These are phyloP conservation scores for Hyles euphorbiae DNA, from an alignment of 1,140 invertebrate species.

Conservation along the genomic window DNA sequence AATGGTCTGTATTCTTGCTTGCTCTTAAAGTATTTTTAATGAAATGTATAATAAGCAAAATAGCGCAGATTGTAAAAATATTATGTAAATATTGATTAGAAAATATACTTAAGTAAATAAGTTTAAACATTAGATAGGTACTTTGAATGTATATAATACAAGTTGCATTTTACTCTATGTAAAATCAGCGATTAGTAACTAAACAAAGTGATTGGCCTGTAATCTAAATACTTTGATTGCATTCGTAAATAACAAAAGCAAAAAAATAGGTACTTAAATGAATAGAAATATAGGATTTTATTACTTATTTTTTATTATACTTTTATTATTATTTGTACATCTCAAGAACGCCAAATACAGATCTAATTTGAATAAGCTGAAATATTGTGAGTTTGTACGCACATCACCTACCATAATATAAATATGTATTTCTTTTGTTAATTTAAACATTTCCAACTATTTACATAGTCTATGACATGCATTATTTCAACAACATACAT, in stretches of 20 bases:
- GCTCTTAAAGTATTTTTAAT: no score
- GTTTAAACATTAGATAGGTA: no score
- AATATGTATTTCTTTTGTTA: not conserved
- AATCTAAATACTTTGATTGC: not conserved
- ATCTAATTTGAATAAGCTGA: slow-evolving; percentile 31
- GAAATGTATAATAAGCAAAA: no score
- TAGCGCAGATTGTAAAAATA: no score
- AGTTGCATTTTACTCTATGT: no score
- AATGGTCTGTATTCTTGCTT: no score
- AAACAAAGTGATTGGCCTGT: no score
- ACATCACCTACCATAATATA: not conserved
- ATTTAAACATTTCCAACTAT: slow-evolving; percentile 35
- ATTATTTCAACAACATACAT: slow-evolving; percentile 43
- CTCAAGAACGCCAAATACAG: slow-evolving; percentile 44
- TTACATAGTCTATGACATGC: slow-evolving; percentile 60
- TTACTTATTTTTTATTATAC: slow-evolving; percentile 6
- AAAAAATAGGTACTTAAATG: not conserved
- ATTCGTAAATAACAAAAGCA: not conserved
- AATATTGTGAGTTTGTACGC: slow-evolving; percentile 17
- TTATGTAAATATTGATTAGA: no score
- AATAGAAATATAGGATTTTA: not conserved
- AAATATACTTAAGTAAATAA: no score
- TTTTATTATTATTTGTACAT: slow-evolving; percentile 53
- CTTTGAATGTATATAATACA: no score
- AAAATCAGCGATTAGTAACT: no score